Evolutionary conservation across 2,113 vertebrate genomes (phyloP).

Genomic region (Aphyosemion australe): DNA sequence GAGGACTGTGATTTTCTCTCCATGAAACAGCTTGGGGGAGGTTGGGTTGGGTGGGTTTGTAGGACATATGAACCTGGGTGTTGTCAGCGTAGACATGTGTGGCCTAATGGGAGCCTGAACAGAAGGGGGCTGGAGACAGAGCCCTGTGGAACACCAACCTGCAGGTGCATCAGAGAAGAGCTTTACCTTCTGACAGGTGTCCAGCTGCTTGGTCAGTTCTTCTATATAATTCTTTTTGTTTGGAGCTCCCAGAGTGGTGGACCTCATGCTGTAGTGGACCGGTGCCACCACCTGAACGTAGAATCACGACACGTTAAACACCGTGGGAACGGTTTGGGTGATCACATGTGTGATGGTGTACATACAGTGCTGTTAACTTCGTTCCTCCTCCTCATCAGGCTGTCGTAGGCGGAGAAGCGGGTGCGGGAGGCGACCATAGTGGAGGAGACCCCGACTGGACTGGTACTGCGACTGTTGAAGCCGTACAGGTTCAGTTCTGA

Average conservation of each 20-base stretch:
- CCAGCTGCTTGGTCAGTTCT: constrained; percentile 79
- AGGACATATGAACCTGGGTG: no score
- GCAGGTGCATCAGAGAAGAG: no score
- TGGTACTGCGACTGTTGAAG: constrained; percentile 68
- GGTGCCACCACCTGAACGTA: constrained; percentile 24
- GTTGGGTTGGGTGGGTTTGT: no score
- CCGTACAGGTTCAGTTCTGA: constrained; percentile 75
- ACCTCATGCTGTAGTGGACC: constrained; percentile 58
- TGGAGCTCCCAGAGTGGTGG: constrained; percentile 49
- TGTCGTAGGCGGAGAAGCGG: constrained; percentile 70
- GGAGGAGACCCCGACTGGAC: constrained; percentile 43
- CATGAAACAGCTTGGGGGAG: no score
- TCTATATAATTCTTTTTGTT: constrained; percentile 78
- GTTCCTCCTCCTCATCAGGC: constrained; percentile 64
- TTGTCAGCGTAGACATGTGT: no score
- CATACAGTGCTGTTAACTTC: constrained; percentile 44
- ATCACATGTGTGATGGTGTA: background rate
- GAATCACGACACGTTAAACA: background rate
- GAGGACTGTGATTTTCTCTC: no score
- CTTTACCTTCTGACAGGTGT: constrained; percentile 71
- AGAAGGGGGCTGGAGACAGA: no score
- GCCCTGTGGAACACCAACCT: no score
- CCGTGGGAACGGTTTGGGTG: background rate
- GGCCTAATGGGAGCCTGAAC: no score
- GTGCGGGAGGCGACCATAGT: constrained; percentile 8